Conservation (phyloP, 2,113 vertebrate species). For the Isurus oxyrinchus region DNA sequence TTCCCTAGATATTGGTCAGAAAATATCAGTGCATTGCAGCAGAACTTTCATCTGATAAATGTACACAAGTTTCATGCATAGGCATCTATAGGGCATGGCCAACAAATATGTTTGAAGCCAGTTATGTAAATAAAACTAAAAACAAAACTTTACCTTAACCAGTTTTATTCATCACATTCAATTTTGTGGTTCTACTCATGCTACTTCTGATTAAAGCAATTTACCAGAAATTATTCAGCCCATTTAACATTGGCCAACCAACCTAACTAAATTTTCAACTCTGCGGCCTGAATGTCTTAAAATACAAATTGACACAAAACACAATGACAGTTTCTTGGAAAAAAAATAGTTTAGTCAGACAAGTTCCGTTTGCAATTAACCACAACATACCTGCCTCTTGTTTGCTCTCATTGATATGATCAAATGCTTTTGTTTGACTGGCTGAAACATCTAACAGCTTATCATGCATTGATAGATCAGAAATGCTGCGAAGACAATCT, state of each 20-base stretch:
- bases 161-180: background rate
- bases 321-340: background rate
- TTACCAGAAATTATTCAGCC: background rate
- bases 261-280: background rate
- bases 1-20: background rate
- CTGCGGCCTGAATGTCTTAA: background rate
- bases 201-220: background rate
- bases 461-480: constrained; percentile 18
- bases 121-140: background rate
- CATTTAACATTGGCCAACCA: background rate
- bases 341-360: background rate
- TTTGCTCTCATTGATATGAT: background rate
- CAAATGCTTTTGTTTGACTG: background rate
- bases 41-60: background rate
- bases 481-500: background rate
- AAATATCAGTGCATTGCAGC: background rate
- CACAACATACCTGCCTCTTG: constrained; percentile 22
- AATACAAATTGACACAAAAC: background rate
- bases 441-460: background rate
- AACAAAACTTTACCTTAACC: background rate
- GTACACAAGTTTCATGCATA: background rate
- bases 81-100: background rate
- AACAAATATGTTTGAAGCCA: background rate
- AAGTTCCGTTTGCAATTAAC: background rate
- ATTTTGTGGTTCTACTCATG: background rate